Conservation (phyloP, 2,888 invertebrate genomes). For the Camptogramma bilineatum region DNA sequence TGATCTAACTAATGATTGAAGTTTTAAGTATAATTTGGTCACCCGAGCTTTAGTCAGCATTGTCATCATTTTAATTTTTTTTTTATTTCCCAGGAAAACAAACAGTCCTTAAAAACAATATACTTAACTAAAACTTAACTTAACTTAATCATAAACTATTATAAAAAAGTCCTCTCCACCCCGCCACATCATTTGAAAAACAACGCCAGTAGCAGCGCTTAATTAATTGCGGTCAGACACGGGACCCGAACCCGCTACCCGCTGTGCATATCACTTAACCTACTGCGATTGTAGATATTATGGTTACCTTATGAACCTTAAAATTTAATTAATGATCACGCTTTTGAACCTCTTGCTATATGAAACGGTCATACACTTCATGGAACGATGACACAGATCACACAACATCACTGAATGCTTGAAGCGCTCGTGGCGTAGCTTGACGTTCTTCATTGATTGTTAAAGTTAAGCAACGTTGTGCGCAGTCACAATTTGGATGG, state of each 20-base stretch:
- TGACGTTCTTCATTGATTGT: no score
- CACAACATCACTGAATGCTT: no score
- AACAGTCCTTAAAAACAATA: no score
- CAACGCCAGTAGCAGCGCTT: constrained; percentile 49
- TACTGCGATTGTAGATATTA: constrained; percentile 14
- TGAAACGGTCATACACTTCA: not conserved
- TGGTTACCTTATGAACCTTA: constrained; percentile 11
- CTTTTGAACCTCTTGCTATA: not conserved
- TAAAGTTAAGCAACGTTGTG: no score
- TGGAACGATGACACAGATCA: not conserved
- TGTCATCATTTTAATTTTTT: no score
- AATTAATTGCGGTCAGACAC: constrained; percentile 68
- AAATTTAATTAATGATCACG: not conserved
- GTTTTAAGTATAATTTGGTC: no score
- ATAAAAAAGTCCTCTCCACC: constrained; percentile 41
- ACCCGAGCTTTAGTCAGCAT: no score
- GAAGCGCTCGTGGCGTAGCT: no score
- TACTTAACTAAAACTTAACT: no score
- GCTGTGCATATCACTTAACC: constrained; percentile 38
- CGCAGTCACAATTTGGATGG: no score
- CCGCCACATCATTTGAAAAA: constrained; percentile 28
- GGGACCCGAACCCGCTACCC: constrained; percentile 61
- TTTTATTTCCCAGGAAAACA: no score
- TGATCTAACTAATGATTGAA: no score
- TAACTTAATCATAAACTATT: not conserved